Evolutionary conservation across 2,888 invertebrate genomes (phyloP), one percentile per base, ranked within the genome.

Genomic region (Entomobrya proxima): DNA sequence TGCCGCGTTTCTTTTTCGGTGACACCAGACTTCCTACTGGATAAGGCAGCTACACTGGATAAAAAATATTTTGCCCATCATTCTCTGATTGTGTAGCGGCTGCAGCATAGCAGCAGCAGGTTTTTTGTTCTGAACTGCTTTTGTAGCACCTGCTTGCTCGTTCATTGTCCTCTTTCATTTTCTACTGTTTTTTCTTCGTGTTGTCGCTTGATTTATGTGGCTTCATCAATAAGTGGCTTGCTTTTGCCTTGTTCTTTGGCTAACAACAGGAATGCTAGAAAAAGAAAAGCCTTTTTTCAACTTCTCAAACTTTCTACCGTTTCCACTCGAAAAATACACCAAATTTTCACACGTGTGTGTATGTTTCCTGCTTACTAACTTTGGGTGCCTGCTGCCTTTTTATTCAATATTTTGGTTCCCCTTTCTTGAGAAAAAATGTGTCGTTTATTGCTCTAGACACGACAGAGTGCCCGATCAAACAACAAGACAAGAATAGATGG

Each of bases 161-260:
- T 37, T 69, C 37, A 40, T 69, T 69, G 37, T 69, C 21, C 37
- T 37, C 24, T 61, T 15, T 30, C 72, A 52, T 75, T 75, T 50
- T 44, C 9, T 18, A 18, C 30, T 47, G 24, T 5, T 18, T 72
- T 35, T 50, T 24, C 55, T 21, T 55, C 76, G 4, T 37, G 76
- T 50, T 37, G 58, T 40, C 67, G 24, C 37, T 52, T 81, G 81
- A 81, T 81, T 81, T 81, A 81, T 81, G 74, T 55, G 72, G 74
- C 74, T 81, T 81, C 81, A 81, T 69, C 50, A 69, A 69, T 40
- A 67, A 67, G 74, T 74, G 74, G 74, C 74, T 74, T 50, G 50
- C 18, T 32, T 74, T n/a, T 3, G 30, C 21, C 44, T 50, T 74
- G 4, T 32, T 2, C 37, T 69, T 24, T 69, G 9, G 5, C 37